Conservation (phyloP, 1,140 invertebrate genomes). For the Drosophila setifemur region DNA sequence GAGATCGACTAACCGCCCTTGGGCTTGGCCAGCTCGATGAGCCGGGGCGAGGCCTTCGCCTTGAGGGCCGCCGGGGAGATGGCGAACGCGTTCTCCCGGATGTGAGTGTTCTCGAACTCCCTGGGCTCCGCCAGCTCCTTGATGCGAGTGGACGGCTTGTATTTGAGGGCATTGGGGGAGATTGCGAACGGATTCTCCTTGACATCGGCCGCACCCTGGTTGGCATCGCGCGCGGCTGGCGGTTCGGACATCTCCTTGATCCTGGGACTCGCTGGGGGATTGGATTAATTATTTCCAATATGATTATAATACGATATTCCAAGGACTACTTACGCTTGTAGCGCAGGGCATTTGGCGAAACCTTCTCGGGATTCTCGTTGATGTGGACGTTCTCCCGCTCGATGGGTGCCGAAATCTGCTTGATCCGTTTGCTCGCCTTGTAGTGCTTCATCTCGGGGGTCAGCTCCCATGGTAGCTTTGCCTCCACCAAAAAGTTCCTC, state of each 20-base stretch:
- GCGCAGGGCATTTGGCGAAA: conserved; percentile 45
- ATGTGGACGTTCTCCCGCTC: conserved; percentile 50
- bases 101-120: conserved; percentile 73
- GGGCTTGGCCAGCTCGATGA: conserved; percentile 83
- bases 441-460: conserved; percentile 46
- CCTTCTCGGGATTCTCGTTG: conserved; percentile 46
- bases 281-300: background rate
- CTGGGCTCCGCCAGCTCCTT: conserved; percentile 83
- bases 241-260: conserved; percentile 69
- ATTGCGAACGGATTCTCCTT: conserved; percentile 73
- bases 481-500: conserved; percentile 21
- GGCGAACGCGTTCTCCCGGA: conserved; percentile 71
- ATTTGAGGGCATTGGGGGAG: conserved; percentile 79
- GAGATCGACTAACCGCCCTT: conserved; percentile 51
- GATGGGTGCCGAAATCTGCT: conserved; percentile 31
- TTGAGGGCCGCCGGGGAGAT: conserved; percentile 82
- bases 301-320: background rate
- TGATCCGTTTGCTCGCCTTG: conserved; percentile 53
- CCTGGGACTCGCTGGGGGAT: conserved; percentile 63
- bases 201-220: conserved; percentile 46
- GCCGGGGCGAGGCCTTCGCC: conserved; percentile 82
- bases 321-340: conserved; percentile 57
- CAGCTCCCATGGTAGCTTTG: conserved; percentile 54
- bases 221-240: conserved; percentile 46
- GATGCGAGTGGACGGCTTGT: conserved; percentile 82